Evolutionary conservation across 2,797 vertebrate genomes (phyloP).

Genomic region (Sebastes itinus): DNA sequence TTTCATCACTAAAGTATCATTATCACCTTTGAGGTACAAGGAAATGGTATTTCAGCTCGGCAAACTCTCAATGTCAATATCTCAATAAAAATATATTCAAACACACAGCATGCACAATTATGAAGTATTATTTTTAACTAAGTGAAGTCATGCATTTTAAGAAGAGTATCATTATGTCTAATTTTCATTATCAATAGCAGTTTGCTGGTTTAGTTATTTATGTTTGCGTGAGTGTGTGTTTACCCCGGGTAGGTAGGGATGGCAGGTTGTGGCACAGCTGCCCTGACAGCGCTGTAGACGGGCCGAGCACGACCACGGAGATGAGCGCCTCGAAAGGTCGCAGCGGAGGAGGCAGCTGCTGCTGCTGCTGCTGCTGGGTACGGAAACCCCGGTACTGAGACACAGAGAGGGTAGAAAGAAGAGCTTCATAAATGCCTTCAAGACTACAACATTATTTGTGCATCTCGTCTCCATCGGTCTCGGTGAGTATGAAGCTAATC

Average conservation of each 20-base stretch:
- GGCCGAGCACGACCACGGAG: conserved; percentile 95
- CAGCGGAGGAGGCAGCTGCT: conserved; percentile 88
- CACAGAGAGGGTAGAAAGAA: not conserved
- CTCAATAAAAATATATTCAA: conserved; percentile 30
- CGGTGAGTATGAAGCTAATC: not conserved
- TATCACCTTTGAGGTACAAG: conserved; percentile 56
- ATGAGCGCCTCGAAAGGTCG: conserved; percentile 93
- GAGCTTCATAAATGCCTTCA: not conserved
- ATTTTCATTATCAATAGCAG: not conserved
- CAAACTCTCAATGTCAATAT: conserved; percentile 50
- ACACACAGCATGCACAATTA: conserved; percentile 71
- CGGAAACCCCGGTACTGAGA: conserved; percentile 95
- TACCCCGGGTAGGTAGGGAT: conserved; percentile 98
- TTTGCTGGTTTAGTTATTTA: not conserved
- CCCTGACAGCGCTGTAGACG: conserved; percentile 94
- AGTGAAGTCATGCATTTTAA: conserved; percentile 51
- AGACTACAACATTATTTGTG: not conserved
- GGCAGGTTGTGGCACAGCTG: conserved; percentile 92
- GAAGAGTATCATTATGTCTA: not conserved
- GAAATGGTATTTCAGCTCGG: conserved; percentile 77
- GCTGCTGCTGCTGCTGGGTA: conserved; percentile 87
- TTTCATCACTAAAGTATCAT: not conserved
- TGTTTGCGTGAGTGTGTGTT: conserved; percentile 55
- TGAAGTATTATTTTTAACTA: conserved; percentile 4
- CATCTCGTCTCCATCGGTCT: not conserved